Base-by-base conservation (phyloP, 2,888 invertebrate genomes). In the Cheilosia urbana region DNA sequence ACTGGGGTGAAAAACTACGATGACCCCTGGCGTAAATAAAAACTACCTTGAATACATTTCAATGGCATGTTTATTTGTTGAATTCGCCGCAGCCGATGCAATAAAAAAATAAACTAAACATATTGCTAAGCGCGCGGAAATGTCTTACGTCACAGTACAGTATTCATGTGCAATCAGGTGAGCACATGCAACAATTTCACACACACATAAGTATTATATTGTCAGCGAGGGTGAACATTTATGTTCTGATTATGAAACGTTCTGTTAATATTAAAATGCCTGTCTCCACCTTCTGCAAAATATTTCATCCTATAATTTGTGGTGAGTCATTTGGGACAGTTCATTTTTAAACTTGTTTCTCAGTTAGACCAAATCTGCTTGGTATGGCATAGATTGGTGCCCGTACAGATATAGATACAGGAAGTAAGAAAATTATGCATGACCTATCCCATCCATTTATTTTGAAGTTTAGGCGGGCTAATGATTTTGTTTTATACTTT, bases 11-110 rank as follows among this genome's bases (percentile, higher is more conserved):
- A 24, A 65, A 27, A 53, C 55, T 55, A 55, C 45, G 65, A 72
- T 65, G 78, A 79, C 78, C 72, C 63, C 24, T 73, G 66, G 49
- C 42, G 66, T 79, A 79, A 60, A 73, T 73, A 73, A 73, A 66
- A 73, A 34, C 66, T 73, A 58, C 66, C 75, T 80, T 80, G 75
- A 66, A 62, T 19, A 60, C 65, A 80, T 75, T 80, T 80, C 75
- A 75, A 80, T 75, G 75, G 73, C 80, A 49, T 53, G 34, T 72
- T 72, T 63, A 19, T 63, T 30, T 78, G 27, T 55, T 68, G 34
- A 55, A n/a, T 24, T 34, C 57, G 21, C 47, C 63, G 62, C 4
- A 37, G 1, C 53, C 53, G 30, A 45, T 47, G 45, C 37, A 13
- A 60, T 62, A 62, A 60, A 4, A 21, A 77, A 68, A 77, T 17